Percentiles rank a stretch among this genome's conserved stretches.
Conservation (phyloP, 1,140 invertebrate species). For the Gryllus bimaculatus region DNA sequence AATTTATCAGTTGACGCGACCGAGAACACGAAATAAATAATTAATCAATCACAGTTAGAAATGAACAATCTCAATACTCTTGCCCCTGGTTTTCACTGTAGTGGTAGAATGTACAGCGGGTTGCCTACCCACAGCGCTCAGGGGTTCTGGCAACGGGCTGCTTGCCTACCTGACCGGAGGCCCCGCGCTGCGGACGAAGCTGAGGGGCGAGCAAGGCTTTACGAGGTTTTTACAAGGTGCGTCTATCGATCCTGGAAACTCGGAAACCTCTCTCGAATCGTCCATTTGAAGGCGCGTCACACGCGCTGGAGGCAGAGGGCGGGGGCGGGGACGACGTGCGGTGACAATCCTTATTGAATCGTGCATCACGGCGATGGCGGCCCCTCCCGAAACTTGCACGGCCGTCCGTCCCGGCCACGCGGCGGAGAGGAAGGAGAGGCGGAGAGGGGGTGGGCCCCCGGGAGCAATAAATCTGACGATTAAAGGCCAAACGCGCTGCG, state of each 20-base stretch:
- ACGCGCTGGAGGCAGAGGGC: not conserved
- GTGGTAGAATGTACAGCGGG: not conserved
- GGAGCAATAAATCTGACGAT: not conserved
- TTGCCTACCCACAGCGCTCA: not conserved
- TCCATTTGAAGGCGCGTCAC: not conserved
- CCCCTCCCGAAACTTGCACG: not conserved
- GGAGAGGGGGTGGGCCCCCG: too few relatives aligned
- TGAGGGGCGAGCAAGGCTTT: not conserved
- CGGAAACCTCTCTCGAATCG: not conserved
- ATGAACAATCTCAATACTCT: too few relatives aligned
- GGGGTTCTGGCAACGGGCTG: too few relatives aligned
- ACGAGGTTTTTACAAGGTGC: not conserved
- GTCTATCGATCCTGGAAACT: not conserved
- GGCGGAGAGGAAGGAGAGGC: too few relatives aligned
- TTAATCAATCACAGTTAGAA: too few relatives aligned
- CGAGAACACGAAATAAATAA: too few relatives aligned
- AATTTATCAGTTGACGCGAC: too few relatives aligned
- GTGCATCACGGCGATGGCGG: not conserved
- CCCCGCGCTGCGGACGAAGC: too few relatives aligned
- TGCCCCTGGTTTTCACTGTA: too few relatives aligned
- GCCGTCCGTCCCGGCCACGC: too few relatives aligned
- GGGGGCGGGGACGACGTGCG: not conserved
- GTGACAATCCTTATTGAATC: slow-evolving; percentile 4
- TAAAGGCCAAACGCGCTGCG: not conserved
- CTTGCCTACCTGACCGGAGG: too few relatives aligned